phyloP scores from a whole-genome alignment of 2,113 vertebrate species.

The Hydrochoerus hydrochaeris region DNA sequence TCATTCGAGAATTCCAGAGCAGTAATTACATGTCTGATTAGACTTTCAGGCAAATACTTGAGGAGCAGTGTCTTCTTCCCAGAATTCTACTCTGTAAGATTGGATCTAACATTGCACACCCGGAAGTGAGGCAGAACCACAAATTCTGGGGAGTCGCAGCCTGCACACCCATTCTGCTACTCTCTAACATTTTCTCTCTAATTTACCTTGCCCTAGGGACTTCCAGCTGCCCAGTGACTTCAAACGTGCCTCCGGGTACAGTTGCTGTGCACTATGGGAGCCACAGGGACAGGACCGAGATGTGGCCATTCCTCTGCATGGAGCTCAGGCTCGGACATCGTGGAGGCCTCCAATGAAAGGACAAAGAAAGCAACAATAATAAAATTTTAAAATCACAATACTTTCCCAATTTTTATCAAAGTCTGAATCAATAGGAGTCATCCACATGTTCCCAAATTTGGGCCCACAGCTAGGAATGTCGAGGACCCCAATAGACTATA shows the following conservation, averaged over 20 bases:
- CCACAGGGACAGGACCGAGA: accelerated
- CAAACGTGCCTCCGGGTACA: neutral
- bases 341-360: neutral
- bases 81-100: neutral
- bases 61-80: neutral
- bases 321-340: neutral
- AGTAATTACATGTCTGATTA: neutral
- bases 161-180: neutral
- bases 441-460: neutral
- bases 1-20: neutral
- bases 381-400: neutral
- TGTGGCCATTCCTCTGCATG: neutral
- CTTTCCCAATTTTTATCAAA: neutral
- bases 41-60: neutral
- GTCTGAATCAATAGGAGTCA: neutral
- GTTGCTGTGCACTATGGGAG: no score
- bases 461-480: neutral
- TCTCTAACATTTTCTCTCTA: neutral
- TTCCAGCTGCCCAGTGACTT: neutral
- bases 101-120: neutral
- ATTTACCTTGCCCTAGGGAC: neutral
- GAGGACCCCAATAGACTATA: neutral
- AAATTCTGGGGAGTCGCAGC: neutral
- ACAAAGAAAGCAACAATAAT: neutral
- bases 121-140: neutral